A percentile compares a stretch with the other conserved stretches of the same genome.
Evolutionary conservation across 2,888 invertebrate species (phyloP).

Genomic region (Ischnus inquisitorius): DNA sequence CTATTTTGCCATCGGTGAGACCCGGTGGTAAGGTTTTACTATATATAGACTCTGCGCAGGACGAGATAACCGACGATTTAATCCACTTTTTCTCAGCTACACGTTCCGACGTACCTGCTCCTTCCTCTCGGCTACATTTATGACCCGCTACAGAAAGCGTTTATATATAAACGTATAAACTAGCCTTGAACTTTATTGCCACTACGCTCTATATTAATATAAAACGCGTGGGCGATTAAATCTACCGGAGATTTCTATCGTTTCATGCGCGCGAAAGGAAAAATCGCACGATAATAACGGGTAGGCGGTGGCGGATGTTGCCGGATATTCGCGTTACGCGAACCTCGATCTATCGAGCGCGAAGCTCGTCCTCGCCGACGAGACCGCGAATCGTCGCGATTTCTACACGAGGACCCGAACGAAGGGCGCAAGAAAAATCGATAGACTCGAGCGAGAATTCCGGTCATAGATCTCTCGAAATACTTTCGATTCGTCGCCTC

Average conservation of each 20-base stretch:
- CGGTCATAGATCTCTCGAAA: slow-evolving; percentile 65
- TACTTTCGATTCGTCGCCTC: slow-evolving; percentile 68
- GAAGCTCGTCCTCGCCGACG: slow-evolving; percentile 31
- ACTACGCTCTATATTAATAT: slow-evolving; percentile 48
- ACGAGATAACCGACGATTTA: slow-evolving; percentile 64
- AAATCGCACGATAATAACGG: neutral
- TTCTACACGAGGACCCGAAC: slow-evolving; percentile 52
- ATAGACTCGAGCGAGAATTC: slow-evolving; percentile 68
- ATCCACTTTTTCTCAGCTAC: slow-evolving; percentile 67
- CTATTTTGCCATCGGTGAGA: slow-evolving; percentile 22
- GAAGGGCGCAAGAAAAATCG: slow-evolving; percentile 47
- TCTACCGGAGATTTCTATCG: neutral
- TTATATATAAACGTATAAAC: slow-evolving; percentile 45
- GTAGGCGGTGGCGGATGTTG: neutral
- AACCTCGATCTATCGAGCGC: neutral
- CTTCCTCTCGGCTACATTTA: slow-evolving; percentile 57
- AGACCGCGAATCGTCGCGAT: slow-evolving; percentile 44
- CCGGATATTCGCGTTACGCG: neutral
- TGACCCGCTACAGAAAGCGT: slow-evolving; percentile 46
- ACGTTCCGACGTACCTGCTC: slow-evolving; percentile 40
- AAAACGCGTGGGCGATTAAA: neutral
- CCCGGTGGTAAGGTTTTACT: slow-evolving; percentile 2
- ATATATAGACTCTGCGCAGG: slow-evolving; percentile 25
- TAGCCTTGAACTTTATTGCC: slow-evolving; percentile 59
- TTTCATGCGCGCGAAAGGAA: neutral